A percentile compares a stretch with the other conserved stretches of the same genome.
phyloP scores from a whole-genome alignment of 2,113 vertebrate species.

The Leptosomus discolor region DNA sequence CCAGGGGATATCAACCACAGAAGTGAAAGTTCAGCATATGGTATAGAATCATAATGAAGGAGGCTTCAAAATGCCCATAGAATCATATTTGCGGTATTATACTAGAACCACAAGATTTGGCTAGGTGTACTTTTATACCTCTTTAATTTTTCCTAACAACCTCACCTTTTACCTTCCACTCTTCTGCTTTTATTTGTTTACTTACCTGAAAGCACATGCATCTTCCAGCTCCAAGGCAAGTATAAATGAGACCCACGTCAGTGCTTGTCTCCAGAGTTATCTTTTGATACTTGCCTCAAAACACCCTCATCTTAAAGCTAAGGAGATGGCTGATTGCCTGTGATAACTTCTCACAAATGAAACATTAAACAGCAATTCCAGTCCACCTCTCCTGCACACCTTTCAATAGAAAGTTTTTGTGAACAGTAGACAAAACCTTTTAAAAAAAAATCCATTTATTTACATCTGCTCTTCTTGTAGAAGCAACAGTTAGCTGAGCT shows the following conservation, averaged over 20 bases:
- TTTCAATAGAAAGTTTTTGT: neutral
- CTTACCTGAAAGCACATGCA: neutral
- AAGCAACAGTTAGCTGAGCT: neutral
- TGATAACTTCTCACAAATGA: neutral
- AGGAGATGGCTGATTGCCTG: neutral
- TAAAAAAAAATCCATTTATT: neutral
- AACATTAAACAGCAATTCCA: neutral
- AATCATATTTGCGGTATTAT: neutral
- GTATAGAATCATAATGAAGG: neutral
- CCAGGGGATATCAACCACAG: neutral
- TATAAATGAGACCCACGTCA: neutral
- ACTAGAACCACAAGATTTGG: neutral
- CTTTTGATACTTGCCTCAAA: neutral
- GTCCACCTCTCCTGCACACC: neutral
- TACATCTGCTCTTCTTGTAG: neutral
- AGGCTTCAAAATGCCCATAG: neutral
- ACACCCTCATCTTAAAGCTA: neutral
- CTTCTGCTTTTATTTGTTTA: neutral
- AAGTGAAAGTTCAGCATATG: neutral
- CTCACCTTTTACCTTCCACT: neutral
- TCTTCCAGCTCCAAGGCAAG: neutral
- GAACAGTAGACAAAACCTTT: neutral
- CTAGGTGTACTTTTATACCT: neutral
- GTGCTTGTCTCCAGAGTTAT: neutral
- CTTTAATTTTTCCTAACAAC: neutral